Percentiles rank a stretch among this genome's conserved stretches.
phyloP scores from a whole-genome alignment of 2,113 vertebrate genomes.

The Odontesthes bonariensis region DNA sequence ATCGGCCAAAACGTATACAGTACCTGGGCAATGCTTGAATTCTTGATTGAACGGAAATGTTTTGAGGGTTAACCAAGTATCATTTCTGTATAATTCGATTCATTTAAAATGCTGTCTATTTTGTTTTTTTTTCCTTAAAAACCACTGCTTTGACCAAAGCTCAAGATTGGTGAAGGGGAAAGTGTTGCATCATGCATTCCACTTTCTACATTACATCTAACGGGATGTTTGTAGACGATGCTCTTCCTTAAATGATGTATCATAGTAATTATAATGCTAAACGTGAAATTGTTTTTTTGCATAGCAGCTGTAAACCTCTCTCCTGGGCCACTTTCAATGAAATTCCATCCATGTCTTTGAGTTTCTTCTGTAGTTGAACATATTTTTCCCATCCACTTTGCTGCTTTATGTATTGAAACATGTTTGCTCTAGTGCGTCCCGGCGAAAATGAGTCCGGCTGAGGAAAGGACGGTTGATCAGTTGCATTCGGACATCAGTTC shows the following conservation, averaged over 20 bases:
- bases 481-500: constrained; percentile 34
- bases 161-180: constrained; percentile 3
- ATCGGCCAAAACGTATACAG: constrained; percentile 67
- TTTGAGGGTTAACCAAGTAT: constrained; percentile 36
- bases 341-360: constrained; percentile 41
- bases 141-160: constrained; percentile 2
- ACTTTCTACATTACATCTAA: background rate
- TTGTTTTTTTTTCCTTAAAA: background rate
- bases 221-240: background rate
- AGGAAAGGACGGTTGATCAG: no score
- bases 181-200: background rate
- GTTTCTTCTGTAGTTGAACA: constrained; percentile 56
- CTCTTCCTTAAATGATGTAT: background rate
- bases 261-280: background rate
- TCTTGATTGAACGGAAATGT: constrained; percentile 52
- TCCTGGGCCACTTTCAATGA: constrained; percentile 37
- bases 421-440: constrained; percentile 26
- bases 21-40: constrained; percentile 86
- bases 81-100: background rate
- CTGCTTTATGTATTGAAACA: constrained; percentile 30
- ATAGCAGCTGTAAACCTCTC: constrained; percentile 54
- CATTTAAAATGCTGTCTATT: background rate
- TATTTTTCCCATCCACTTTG: constrained; percentile 47
- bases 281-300: constrained; percentile 12
- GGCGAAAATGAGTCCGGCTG: no score